Evolutionary conservation across 2,797 vertebrate species (phyloP), one percentile per base, ranked within the genome.

Genomic region (Falco novaeseelandiae): DNA sequence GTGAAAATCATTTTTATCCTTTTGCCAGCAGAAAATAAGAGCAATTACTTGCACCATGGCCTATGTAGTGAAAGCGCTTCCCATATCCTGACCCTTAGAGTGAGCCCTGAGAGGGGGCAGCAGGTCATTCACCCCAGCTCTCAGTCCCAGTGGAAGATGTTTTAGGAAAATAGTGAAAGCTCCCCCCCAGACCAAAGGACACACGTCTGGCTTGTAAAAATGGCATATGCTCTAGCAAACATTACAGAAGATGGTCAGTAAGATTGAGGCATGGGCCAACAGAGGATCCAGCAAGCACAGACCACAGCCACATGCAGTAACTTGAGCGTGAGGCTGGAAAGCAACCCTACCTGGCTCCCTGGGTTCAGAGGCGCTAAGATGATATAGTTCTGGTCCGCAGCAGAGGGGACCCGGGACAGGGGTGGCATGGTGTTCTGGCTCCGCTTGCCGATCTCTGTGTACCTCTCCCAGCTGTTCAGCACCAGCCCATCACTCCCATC

Each of bases 321-420:
- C 12, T 7, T 0, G n/a, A 62, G 30, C 1, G 0, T 1, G 12
- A 9, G 18, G 71, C 38, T 40, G 54, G 26, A 26, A 38, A 42
- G 20, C 18, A 34, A 66, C 51, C 98, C 71, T 99, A 99, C 99
- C 99, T 99, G 99, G 98, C 99, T 99, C 96, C 99, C 99, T 0
- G 99, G 98, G 73, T 99, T 99, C 97, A 99, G 97, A 25, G 99
- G 99, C 1, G 99, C 98, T 80, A 99, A 98, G 97, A 99, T 99
- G 98, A 99, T 99, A 97, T 99, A 99, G 98, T 99, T 99, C 97
- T 99, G 99, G 98, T 99, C 99, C 1, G 98, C 97, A 29, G 98
- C 95, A 1, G 99, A 98, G 70, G 99, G 98, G 80, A 98, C 98
- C 8, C 98, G 98, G 84, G 99, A 97, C 58, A 98, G 73, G 1